A percentile compares a stretch with the other conserved stretches of the same genome.
phyloP scores from a whole-genome alignment of 2,113 vertebrate genomes.

The Micromys minutus region DNA sequence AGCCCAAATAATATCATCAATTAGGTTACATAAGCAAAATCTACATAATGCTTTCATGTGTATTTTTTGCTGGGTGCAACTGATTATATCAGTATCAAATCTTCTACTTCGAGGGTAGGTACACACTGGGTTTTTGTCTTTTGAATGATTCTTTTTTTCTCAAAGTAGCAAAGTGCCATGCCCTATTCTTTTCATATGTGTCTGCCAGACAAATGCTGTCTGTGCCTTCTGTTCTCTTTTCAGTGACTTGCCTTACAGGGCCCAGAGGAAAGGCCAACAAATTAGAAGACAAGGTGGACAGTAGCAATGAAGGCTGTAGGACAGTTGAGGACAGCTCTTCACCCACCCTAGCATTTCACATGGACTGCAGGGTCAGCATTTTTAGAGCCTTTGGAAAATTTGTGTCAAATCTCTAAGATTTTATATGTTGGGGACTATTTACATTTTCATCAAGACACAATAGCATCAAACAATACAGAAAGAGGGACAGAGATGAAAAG shows the following conservation, averaged over 20 bases:
- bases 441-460: not conserved
- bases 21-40: not conserved
- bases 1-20: not conserved
- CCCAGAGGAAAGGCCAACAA: not conserved
- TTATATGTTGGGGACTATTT: not conserved
- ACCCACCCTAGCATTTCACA: not conserved
- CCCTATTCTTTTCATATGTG: not conserved
- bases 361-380: not conserved
- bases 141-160: not conserved
- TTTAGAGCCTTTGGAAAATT: not conserved
- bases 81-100: not conserved
- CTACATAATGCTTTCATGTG: not conserved
- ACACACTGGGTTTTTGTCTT: not conserved
- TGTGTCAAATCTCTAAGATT: not conserved
- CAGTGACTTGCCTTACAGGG: too few relatives aligned
- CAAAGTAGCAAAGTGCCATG: not conserved
- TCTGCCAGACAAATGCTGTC: not conserved
- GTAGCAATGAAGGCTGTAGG: not conserved
- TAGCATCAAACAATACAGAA: not conserved
- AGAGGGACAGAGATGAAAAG: not conserved
- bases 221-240: not conserved
- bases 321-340: not conserved
- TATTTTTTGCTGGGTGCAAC: not conserved
- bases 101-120: not conserved
- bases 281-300: not conserved